These are phyloP conservation scores for Hirtodrosophila trivittata DNA, from an alignment of 2,888 invertebrate genomes.

Conservation along the genomic window DNA sequence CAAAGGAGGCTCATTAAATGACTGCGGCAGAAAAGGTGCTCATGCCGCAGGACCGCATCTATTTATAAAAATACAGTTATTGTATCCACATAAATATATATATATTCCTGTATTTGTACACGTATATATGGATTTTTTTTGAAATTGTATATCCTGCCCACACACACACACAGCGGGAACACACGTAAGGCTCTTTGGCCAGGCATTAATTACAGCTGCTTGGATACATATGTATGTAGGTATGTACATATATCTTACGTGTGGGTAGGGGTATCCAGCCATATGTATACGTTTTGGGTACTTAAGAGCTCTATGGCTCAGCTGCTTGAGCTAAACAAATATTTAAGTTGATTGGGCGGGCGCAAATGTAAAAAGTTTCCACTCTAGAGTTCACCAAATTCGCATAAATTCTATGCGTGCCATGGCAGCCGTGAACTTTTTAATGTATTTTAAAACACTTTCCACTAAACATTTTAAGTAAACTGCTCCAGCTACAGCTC, in stretches of 20 bases:
- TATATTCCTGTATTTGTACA: conserved; percentile 2
- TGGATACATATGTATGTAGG: conserved; percentile 6
- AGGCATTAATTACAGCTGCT: conserved; percentile 45
- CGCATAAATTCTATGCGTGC: conserved; percentile 80
- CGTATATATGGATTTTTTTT: conserved; percentile 10
- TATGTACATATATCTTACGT: neutral
- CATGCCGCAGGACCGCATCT: conserved; percentile 33
- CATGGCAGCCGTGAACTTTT: conserved; percentile 78
- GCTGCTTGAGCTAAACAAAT: conserved; percentile 68
- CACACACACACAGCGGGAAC: neutral
- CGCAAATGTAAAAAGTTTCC: conserved; percentile 75
- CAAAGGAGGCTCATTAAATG: conserved; percentile 70
- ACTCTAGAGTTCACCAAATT: conserved; percentile 77
- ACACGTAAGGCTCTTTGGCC: neutral
- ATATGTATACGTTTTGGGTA: conserved; percentile 9
- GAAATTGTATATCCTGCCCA: conserved; percentile 13
- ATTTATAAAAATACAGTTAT: neutral
- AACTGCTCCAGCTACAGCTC: conserved; percentile 53
- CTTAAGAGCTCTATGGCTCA: conserved; percentile 55
- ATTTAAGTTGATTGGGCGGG: conserved; percentile 77
- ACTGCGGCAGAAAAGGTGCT: conserved; percentile 58
- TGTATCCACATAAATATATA: conserved; percentile 1
- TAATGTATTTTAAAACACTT: conserved; percentile 80
- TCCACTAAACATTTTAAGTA: conserved; percentile 81
- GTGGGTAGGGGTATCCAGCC: conserved; percentile 1